Evolutionary conservation across 2,888 invertebrate species (phyloP).

Genomic region (Trissoscelio sp.): DNA sequence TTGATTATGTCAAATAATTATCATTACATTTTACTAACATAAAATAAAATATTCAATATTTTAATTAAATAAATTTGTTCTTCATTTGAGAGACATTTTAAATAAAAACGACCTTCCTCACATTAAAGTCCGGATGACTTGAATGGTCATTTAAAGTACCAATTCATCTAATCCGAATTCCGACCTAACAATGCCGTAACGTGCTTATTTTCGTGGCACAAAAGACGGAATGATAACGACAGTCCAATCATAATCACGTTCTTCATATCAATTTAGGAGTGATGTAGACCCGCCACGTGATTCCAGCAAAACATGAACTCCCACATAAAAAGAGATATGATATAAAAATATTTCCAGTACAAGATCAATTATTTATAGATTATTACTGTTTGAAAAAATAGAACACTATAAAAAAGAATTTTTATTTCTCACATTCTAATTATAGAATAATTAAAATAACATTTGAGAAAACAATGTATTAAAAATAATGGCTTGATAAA

Average conservation of each 20-base stretch:
- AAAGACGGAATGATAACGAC: constrained; percentile 53
- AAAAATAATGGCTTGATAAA: too few relatives aligned
- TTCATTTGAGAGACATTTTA: constrained; percentile 18
- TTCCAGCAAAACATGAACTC: constrained; percentile 26
- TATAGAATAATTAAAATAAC: too few relatives aligned
- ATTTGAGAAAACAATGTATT: too few relatives aligned
- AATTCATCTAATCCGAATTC: constrained; percentile 47
- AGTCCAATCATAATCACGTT: constrained; percentile 49
- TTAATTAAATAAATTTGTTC: constrained; percentile 39
- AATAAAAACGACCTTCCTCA: constrained; percentile 37
- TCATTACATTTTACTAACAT: too few relatives aligned
- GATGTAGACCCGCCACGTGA: constrained; percentile 46
- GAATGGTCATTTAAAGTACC: constrained; percentile 45
- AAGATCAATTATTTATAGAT: constrained; percentile 4
- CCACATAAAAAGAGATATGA: not conserved
- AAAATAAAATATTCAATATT: too few relatives aligned
- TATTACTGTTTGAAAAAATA: not conserved
- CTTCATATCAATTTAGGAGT: constrained; percentile 51
- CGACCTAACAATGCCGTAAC: constrained; percentile 37
- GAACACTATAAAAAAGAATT: too few relatives aligned
- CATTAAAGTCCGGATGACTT: constrained; percentile 48
- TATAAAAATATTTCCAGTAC: not conserved
- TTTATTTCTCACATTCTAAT: too few relatives aligned
- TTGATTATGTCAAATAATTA: too few relatives aligned
- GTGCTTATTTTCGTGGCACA: constrained; percentile 45